A percentile compares a stretch with the other conserved stretches of the same genome.
phyloP scores from a whole-genome alignment of 2,888 invertebrate species.

The Blera fallax region DNA sequence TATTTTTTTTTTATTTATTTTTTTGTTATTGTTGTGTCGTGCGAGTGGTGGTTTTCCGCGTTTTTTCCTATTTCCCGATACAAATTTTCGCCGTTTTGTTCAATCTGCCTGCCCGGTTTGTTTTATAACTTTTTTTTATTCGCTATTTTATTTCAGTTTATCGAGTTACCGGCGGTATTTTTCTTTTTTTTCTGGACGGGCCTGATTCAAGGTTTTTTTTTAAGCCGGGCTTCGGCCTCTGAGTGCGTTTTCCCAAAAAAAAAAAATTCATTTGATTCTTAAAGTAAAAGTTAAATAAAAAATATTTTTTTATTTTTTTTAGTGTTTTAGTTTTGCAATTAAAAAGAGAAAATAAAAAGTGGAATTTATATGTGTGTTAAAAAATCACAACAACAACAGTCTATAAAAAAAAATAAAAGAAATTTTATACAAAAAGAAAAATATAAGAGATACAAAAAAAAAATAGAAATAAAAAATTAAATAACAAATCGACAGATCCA shows the following conservation, averaged over 20 bases:
- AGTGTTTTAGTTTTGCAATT: conserved; percentile 36
- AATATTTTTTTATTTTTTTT: background rate
- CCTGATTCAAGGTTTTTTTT: too few relatives aligned
- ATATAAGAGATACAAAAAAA: conserved; percentile 19
- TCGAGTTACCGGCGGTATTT: conserved; percentile 7
- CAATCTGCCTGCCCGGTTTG: background rate
- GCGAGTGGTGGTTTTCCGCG: conserved; percentile 56
- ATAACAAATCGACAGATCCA: conserved; percentile 45
- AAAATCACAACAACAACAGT: conserved; percentile 40
- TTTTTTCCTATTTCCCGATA: conserved; percentile 41
- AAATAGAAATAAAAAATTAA: conserved; percentile 35
- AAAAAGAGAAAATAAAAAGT: conserved; percentile 19
- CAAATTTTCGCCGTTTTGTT: conserved; percentile 26
- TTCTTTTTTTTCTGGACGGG: background rate
- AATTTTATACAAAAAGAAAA: conserved; percentile 23
- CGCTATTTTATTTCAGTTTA: background rate
- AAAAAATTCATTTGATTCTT: background rate
- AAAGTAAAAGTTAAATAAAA: background rate
- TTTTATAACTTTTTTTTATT: background rate
- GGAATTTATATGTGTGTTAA: conserved; percentile 33
- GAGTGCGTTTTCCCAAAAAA: background rate
- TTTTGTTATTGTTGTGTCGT: conserved; percentile 50
- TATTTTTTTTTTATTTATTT: conserved; percentile 8
- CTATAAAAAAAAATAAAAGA: conserved; percentile 35
- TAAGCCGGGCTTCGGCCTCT: background rate